These are phyloP conservation scores for Drosophila erecta DNA, from an alignment of 1,140 invertebrate species.

Conservation along the genomic window DNA sequence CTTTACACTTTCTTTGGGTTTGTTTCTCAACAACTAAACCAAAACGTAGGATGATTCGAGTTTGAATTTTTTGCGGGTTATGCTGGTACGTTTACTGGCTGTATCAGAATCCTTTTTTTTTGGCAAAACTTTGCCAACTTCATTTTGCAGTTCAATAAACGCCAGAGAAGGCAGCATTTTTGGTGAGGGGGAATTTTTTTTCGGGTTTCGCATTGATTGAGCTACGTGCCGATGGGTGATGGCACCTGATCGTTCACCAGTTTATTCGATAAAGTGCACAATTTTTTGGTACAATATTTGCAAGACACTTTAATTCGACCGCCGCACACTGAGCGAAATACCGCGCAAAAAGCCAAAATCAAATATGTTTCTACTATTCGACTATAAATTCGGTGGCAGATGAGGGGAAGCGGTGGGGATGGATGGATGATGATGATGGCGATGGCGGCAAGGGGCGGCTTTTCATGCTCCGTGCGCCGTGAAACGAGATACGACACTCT, in stretches of 20 bases:
- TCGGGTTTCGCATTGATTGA: slow-evolving; percentile 51
- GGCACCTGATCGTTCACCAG: slow-evolving; percentile 15
- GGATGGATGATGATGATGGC: slow-evolving; percentile 28
- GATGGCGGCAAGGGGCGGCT: slow-evolving; percentile 36
- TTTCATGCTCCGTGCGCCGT: slow-evolving; percentile 70
- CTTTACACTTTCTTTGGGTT: neutral
- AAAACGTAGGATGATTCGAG: neutral
- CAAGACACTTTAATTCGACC: slow-evolving; percentile 64
- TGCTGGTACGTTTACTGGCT: neutral
- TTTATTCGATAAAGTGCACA: slow-evolving; percentile 23
- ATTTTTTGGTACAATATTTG: slow-evolving; percentile 61
- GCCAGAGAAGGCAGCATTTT: neutral
- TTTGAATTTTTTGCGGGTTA: neutral
- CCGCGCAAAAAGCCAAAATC: slow-evolving; percentile 15
- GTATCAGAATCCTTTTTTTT: neutral
- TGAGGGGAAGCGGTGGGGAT: slow-evolving; percentile 16
- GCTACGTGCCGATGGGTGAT: slow-evolving; percentile 62
- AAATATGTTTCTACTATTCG: slow-evolving; percentile 29
- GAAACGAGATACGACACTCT: slow-evolving; percentile 66
- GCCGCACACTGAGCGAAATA: slow-evolving; percentile 22
- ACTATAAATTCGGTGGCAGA: slow-evolving; percentile 22
- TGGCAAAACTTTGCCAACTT: slow-evolving; percentile 30
- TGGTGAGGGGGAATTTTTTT: slow-evolving; percentile 3
- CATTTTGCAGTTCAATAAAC: slow-evolving; percentile 56
- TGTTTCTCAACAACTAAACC: neutral